Base-by-base conservation (phyloP, 2,797 vertebrate species). In the Distichodus sexfasciatus region DNA sequence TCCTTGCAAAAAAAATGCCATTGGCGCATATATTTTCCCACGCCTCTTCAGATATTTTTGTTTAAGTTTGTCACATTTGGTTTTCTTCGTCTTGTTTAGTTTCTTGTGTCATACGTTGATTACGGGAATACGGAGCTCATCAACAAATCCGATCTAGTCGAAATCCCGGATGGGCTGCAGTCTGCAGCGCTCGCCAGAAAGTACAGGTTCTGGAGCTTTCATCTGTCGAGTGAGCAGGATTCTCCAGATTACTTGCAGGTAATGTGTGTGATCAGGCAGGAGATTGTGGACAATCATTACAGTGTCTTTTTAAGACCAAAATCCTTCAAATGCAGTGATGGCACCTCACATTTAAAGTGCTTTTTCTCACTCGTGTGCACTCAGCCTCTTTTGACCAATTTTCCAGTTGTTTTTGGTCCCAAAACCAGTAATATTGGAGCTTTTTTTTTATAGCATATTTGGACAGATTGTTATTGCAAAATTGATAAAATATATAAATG, bases 61-160 rank as follows among this genome's bases (percentile, higher is more conserved):
- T 46, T 28, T 15, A 0, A 44, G 19, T 28, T 26, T 31, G 0
- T 11, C 2, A 46, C 26, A 24, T 41, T n/a, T 46, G 3, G 1
- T 33, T 14, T 51, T 57, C 9, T 24, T n/a, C 38, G 12, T 28
- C 40, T 26, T 76, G 43, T 63, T 60, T 31, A 86, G 84, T 76
- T 82, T 44, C 61, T 65, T 23, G 88, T 92, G 14, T 85, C 85
- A 23, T 93, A 92, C 46, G 77, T 92, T 58, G 91, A 93, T 75
- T 91, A 91, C 76, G 89, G 92, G 82, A 94, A 94, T 83, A 79
- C 80, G 24, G 90, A 92, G 80, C 66, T 86, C 77, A 82, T 91
- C 38, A 85, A 78, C 66, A 83, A 82, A 60, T 86, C 84, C 40
- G 84, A 87, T 64, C 81, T 87, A 66, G 88, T 90, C 61, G 90